Percentiles rank a stretch among this genome's conserved stretches.
These are phyloP conservation scores for Propithecus deckenii DNA, from an alignment of 2,797 vertebrate genomes.

Conservation along the genomic window DNA sequence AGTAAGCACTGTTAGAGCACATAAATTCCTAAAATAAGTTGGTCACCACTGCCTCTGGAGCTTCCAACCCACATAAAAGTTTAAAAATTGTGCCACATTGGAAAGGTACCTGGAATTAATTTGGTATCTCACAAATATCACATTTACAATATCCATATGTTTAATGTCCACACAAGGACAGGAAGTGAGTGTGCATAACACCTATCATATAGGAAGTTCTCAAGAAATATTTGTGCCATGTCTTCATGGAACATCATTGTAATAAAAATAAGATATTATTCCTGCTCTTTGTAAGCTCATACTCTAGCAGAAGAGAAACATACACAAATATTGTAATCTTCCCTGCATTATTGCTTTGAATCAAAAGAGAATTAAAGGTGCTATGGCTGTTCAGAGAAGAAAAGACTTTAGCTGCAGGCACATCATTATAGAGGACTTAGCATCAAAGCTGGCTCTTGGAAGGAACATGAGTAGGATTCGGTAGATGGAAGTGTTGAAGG, in stretches of 20 bases:
- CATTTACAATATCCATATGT: neutral
- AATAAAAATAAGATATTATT: neutral
- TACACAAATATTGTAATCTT: neutral
- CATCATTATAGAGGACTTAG: neutral
- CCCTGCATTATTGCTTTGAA: neutral
- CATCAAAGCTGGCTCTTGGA: neutral
- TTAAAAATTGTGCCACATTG: neutral
- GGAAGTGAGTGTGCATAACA: neutral
- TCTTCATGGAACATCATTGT: neutral
- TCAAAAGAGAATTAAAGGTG: slow-evolving; percentile 12
- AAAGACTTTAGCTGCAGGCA: neutral
- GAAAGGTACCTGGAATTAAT: neutral
- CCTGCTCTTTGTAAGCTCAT: neutral
- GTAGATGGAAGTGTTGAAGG: neutral
- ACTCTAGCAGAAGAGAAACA: neutral
- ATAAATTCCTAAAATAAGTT: neutral
- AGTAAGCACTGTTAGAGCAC: neutral
- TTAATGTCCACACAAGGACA: neutral
- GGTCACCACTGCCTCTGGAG: neutral
- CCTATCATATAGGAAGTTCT: neutral
- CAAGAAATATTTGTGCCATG: neutral
- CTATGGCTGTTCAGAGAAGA: neutral
- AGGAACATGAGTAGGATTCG: neutral
- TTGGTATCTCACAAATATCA: neutral
- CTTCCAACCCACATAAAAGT: neutral